Evolutionary conservation across 2,888 invertebrate genomes (phyloP).

Genomic region (Drosophila testacea): DNA sequence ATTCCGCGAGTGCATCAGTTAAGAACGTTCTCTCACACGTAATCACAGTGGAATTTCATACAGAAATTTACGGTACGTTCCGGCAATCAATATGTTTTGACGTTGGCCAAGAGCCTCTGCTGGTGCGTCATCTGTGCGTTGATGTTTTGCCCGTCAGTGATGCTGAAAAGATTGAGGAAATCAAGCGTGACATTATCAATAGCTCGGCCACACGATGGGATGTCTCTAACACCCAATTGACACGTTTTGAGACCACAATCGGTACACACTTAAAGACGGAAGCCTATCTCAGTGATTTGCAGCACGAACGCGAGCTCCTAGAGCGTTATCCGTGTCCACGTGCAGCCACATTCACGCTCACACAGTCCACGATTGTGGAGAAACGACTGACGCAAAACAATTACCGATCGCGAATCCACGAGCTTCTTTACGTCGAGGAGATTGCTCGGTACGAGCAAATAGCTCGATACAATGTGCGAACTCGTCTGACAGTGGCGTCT

Average conservation of each 20-base stretch:
- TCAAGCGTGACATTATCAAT: constrained; percentile 88
- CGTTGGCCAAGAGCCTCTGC: constrained; percentile 88
- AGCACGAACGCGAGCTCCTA: constrained; percentile 87
- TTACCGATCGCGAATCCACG: constrained; percentile 91
- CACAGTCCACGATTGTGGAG: constrained; percentile 89
- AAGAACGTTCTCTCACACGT: constrained; percentile 83
- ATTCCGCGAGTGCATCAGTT: constrained; percentile 16
- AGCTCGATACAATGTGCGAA: constrained; percentile 89
- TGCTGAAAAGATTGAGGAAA: constrained; percentile 88
- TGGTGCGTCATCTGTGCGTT: constrained; percentile 90
- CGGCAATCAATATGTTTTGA: constrained; percentile 92
- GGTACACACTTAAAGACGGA: constrained; percentile 86
- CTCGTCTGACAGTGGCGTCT: constrained; percentile 88
- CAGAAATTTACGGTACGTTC: constrained; percentile 91
- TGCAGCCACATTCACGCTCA: constrained; percentile 88
- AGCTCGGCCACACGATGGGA: constrained; percentile 89
- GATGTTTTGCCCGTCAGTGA: constrained; percentile 91
- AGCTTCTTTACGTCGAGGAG: constrained; percentile 91
- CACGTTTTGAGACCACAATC: constrained; percentile 87
- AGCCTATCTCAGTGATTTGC: constrained; percentile 84
- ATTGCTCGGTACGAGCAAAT: constrained; percentile 90
- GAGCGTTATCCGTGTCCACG: constrained; percentile 89
- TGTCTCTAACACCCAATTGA: constrained; percentile 86
- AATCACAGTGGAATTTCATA: constrained; percentile 87
- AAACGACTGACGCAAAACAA: constrained; percentile 88